Base-by-base conservation (phyloP, 2,888 invertebrate species). In the Euphydryas editha region DNA sequence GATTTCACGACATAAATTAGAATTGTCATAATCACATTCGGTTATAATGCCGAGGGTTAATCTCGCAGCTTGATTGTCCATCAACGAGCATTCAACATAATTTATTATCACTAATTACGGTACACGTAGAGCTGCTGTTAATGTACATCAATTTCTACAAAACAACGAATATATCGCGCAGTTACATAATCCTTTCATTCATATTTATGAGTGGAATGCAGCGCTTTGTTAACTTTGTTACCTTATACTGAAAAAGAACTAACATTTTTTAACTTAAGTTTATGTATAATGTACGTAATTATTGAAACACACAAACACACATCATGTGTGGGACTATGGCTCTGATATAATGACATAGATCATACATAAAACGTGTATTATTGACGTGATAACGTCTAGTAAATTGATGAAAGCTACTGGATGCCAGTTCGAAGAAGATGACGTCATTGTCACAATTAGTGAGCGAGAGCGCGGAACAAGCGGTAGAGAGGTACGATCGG, bases 21-120 rank as follows among this genome's bases (percentile, higher is more conserved):
- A 20, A 39, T 7, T 57, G 62, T 47, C 57, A 62, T 21, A 17
- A 20, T 57, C 39, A 57, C 11, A 37, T 47, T 37, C 21, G 46
- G 17, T 30, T 49, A 49, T 60, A 51, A 30, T 15, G 51, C n/a
- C 37, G 17, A 42, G 42, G 30, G 17, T 42, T 39, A 24, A 39
- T 39, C 55, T 30, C 10, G 18, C 44, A 46, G 39, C 56, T 36
- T 63, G 49, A 44, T 54, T 54, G 64, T 54, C 20, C 47, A 59
- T 59, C 51, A 47, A 56, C 55, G 44, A n/a, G 24, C 42, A 59
- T 67, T 59, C 49, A 60, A 63, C 63, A 60, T 51, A 59, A 64
- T 67, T 49, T 39, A 60, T 67, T 59, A 64, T 57, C 54, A 49
- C 59, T 60, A 60, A 67, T 64, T 57, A 49, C 56, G 39, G 56